Conservation (phyloP, 1,140 invertebrate species). For the Leptinotarsa texana region DNA sequence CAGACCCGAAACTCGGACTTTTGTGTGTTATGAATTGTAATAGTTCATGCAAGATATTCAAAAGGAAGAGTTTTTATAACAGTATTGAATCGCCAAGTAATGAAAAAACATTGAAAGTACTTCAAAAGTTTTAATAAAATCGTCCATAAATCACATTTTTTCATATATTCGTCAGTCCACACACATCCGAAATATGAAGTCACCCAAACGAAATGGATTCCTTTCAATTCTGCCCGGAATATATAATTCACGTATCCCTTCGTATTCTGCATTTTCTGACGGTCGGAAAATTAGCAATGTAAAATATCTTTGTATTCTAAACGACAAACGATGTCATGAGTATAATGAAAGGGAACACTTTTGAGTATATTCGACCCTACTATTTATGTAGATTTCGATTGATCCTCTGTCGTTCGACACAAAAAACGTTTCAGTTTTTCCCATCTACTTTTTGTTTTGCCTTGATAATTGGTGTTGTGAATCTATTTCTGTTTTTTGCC, state of each 20-base stretch:
- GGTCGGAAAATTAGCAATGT: conserved; percentile 19
- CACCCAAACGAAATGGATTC: neutral
- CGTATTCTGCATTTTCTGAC: neutral
- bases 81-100: neutral
- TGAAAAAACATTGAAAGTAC: neutral
- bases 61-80: neutral
- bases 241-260: neutral
- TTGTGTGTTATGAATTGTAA: neutral
- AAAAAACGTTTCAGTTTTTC: neutral
- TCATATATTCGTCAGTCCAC: neutral
- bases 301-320: conserved; percentile 10
- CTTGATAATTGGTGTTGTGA: no score
- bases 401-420: neutral
- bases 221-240: neutral
- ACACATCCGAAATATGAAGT: neutral
- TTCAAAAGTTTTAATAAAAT: neutral
- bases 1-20: neutral
- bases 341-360: conserved; percentile 22
- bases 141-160: neutral
- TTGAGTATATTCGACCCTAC: conserved; percentile 6
- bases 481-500: no score
- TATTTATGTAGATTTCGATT: conserved; percentile 21
- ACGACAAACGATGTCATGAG: conserved; percentile 16
- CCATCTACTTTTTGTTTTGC: neutral
- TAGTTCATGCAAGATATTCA: neutral